Conservation (phyloP, 2,113 vertebrate species). For the Anhinga rufa region DNA sequence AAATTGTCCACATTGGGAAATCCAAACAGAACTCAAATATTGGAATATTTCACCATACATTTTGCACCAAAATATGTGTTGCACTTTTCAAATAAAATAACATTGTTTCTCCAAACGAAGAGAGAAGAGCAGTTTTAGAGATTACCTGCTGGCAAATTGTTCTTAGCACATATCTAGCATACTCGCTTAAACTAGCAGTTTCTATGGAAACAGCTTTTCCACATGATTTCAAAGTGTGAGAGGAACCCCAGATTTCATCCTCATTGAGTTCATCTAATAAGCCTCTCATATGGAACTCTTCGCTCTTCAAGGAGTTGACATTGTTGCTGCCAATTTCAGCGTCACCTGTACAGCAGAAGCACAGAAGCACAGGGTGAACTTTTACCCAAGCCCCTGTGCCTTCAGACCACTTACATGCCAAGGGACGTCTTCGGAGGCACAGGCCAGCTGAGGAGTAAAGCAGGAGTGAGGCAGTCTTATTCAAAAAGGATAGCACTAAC, state of each 20-base stretch:
- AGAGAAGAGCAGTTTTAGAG: background rate
- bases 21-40: background rate
- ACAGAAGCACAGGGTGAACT: slow-evolving; percentile 1
- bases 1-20: background rate
- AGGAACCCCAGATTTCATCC: slow-evolving; percentile 61
- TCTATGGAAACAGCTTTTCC: slow-evolving; percentile 71
- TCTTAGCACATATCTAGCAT: slow-evolving; percentile 72
- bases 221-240: slow-evolving; percentile 41
- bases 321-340: slow-evolving; percentile 68
- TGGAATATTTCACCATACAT: background rate
- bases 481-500: background rate
- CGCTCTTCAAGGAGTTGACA: slow-evolving; percentile 55
- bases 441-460: background rate
- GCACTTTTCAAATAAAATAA: background rate
- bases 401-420: background rate
- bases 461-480: background rate
- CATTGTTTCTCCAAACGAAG: background rate
- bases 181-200: slow-evolving; percentile 73
- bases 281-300: slow-evolving; percentile 56
- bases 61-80: background rate
- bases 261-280: slow-evolving; percentile 54
- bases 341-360: slow-evolving; percentile 63
- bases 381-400: background rate
- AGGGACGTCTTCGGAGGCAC: background rate
- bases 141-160: slow-evolving; percentile 78